Evolutionary conservation across 2,113 vertebrate species (phyloP).

Genomic region (Percina caprodes): DNA sequence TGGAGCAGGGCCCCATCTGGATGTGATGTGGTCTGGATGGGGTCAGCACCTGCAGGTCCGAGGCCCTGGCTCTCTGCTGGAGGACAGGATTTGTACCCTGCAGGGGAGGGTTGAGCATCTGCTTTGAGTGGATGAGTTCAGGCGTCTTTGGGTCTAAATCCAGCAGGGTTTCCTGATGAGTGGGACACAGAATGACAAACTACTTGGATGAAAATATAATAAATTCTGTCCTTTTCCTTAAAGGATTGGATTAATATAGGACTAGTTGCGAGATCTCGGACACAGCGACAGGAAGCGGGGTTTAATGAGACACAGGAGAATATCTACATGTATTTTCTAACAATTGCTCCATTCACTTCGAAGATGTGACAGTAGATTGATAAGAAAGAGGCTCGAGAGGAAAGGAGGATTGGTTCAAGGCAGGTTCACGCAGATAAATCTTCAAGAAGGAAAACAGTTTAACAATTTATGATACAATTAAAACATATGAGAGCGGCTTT

Average conservation of each 20-base stretch:
- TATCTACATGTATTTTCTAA: no score
- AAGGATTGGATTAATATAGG: not conserved
- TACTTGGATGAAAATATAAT: not conserved
- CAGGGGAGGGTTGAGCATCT: constrained; percentile 6
- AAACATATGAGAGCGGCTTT: no score
- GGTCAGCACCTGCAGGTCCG: constrained; percentile 20
- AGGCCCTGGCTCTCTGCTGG: constrained; percentile 5
- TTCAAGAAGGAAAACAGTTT: no score
- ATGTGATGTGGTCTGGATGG: constrained; percentile 2
- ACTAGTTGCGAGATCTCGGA: not conserved
- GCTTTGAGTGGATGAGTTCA: not conserved
- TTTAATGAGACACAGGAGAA: no score
- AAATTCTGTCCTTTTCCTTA: not conserved
- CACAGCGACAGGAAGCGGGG: no score
- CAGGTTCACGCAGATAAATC: no score
- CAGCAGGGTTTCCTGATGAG: not conserved
- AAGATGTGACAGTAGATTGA: no score
- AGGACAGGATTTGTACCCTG: not conserved
- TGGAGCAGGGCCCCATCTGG: constrained; percentile 7
- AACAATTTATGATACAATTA: no score
- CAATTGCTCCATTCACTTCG: no score
- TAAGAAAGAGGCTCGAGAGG: no score
- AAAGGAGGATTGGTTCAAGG: no score
- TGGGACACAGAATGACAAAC: not conserved
- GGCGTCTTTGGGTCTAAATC: not conserved